Evolutionary conservation across 1,140 invertebrate species (phyloP).

Genomic region (Nephila pilipes): DNA sequence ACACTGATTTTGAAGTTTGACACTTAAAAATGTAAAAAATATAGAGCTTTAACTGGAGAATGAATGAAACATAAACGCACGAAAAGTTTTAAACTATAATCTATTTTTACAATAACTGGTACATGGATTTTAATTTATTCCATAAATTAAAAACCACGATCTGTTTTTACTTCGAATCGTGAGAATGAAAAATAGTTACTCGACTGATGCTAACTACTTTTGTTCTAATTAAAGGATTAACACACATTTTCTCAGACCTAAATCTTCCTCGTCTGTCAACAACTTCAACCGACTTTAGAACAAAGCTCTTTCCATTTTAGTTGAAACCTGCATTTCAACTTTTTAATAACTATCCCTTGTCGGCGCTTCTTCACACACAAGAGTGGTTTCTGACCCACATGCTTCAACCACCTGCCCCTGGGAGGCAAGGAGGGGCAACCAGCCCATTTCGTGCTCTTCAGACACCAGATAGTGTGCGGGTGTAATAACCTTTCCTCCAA

Average conservation of each 20-base stretch:
- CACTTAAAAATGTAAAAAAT: too few species aligned
- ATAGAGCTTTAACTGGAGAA: too few species aligned
- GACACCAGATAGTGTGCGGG: neutral
- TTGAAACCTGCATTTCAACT: neutral
- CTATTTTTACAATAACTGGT: too few species aligned
- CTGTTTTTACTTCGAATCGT: too few species aligned
- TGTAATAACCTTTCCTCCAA: neutral
- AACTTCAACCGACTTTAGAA: neutral
- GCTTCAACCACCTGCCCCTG: neutral
- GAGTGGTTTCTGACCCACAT: constrained; percentile 1
- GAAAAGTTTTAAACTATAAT: too few species aligned
- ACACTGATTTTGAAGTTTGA: too few species aligned
- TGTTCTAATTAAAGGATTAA: neutral
- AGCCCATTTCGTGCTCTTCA: neutral
- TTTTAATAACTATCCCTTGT: neutral
- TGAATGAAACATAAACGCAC: too few species aligned
- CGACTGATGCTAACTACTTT: neutral
- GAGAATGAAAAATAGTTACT: too few species aligned
- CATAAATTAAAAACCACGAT: too few species aligned
- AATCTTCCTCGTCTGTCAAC: constrained; percentile 16
- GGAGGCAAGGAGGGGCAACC: neutral
- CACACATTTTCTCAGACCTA: neutral
- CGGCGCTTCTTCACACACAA: neutral
- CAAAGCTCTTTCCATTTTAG: neutral
- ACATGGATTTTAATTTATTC: too few species aligned